Conservation (phyloP, 2,113 vertebrate genomes). For the Epinephelus cyanopodus region DNA sequence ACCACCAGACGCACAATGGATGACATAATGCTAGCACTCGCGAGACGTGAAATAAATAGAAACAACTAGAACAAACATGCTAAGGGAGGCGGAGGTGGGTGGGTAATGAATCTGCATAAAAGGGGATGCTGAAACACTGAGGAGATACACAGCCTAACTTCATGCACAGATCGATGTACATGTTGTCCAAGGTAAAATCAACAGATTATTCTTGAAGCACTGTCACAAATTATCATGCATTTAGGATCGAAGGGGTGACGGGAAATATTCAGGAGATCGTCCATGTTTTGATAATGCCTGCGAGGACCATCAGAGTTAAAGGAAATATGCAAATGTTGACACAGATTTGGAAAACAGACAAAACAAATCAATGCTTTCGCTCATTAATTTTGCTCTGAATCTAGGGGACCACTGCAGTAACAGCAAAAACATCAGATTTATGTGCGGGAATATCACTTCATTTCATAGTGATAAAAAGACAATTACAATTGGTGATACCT, state of each 20-base stretch:
- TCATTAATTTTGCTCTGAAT: slow-evolving; percentile 26
- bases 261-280: slow-evolving; percentile 20
- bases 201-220: slow-evolving; percentile 48
- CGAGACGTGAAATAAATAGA: slow-evolving; percentile 55
- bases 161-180: slow-evolving; percentile 71
- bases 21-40: slow-evolving; percentile 46
- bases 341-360: slow-evolving; percentile 21
- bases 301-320: slow-evolving; percentile 3
- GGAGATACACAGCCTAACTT: slow-evolving; percentile 43
- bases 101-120: slow-evolving; percentile 44
- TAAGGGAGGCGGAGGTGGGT: background rate
- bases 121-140: slow-evolving; percentile 43
- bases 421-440: background rate
- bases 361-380: slow-evolving; percentile 29
- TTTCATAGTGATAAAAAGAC: background rate
- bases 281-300: background rate
- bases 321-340: slow-evolving; percentile 18
- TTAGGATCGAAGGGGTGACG: slow-evolving; percentile 30
- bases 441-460: background rate
- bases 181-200: slow-evolving; percentile 41
- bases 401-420: slow-evolving; percentile 3
- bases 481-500: slow-evolving; percentile 18
- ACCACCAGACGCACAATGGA: slow-evolving; percentile 57
- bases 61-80: slow-evolving; percentile 72
- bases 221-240: slow-evolving; percentile 68